Percentiles rank a stretch among this genome's conserved stretches.
Conservation (phyloP, 2,113 vertebrate species). For the Acinonyx jubatus region DNA sequence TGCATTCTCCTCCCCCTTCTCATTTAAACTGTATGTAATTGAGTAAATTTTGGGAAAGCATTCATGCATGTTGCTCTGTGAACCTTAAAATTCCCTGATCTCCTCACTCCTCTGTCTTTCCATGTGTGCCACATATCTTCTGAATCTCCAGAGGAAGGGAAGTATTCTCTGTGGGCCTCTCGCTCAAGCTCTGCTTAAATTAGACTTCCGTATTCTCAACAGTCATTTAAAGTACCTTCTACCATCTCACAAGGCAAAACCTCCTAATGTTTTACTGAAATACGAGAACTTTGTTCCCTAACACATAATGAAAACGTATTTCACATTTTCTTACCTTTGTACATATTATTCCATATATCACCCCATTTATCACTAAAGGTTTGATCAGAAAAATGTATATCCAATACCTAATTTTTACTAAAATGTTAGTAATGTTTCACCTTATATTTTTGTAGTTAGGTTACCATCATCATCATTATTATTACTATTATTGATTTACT, state of each 20-base stretch:
- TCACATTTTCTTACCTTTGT: neutral
- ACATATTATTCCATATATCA: neutral
- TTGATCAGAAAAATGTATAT: neutral
- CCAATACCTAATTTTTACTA: neutral
- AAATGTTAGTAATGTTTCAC: neutral
- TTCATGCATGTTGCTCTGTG: neutral
- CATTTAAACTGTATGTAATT: neutral
- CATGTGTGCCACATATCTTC: neutral
- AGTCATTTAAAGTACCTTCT: neutral
- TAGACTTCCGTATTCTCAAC: neutral
- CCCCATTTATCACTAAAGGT: neutral
- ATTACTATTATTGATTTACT: neutral
- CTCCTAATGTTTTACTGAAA: neutral
- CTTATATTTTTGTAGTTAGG: neutral
- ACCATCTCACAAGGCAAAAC: neutral
- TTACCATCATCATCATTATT: neutral
- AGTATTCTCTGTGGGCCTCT: neutral
- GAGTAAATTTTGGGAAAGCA: constrained; percentile 20
- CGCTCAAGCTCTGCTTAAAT: neutral
- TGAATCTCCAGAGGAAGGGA: neutral
- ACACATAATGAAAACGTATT: neutral
- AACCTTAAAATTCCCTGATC: neutral
- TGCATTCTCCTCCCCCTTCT: neutral
- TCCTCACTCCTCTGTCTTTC: neutral
- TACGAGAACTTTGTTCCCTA: neutral